Conservation (phyloP, 2,888 invertebrate genomes). For the Drosophila nigricruria region DNA sequence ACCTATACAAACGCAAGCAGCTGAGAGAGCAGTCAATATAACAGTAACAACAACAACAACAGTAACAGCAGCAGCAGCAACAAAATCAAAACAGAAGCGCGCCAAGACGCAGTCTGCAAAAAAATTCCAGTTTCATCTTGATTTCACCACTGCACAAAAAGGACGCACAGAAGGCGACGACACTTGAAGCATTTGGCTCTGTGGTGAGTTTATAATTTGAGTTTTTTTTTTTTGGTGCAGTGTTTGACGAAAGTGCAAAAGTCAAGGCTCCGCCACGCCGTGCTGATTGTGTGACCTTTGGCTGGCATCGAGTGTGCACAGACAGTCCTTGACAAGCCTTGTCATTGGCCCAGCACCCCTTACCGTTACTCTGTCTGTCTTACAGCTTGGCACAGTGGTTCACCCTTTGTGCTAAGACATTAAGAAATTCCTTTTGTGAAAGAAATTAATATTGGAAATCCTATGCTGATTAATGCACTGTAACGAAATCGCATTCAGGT, state of each 20-base stretch:
- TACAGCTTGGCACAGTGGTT: slow-evolving; percentile 43
- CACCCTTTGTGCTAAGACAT: not conserved
- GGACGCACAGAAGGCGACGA: slow-evolving; percentile 60
- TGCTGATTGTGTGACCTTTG: slow-evolving; percentile 69
- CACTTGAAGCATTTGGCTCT: slow-evolving; percentile 55
- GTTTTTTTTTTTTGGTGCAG: slow-evolving; percentile 29
- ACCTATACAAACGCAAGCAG: slow-evolving; percentile 56
- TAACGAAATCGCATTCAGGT: slow-evolving; percentile 65
- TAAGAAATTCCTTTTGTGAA: slow-evolving; percentile 22
- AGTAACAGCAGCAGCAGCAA: slow-evolving; percentile 23
- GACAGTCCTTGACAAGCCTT: slow-evolving; percentile 58
- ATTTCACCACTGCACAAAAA: slow-evolving; percentile 46
- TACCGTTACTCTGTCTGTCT: not conserved
- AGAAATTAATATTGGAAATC: slow-evolving; percentile 10
- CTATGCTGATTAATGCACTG: slow-evolving; percentile 69
- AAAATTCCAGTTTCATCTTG: slow-evolving; percentile 69
- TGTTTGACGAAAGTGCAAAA: slow-evolving; percentile 70
- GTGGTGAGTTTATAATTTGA: slow-evolving; percentile 63
- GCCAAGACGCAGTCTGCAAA: slow-evolving; percentile 40
- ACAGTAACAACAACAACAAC: slow-evolving; percentile 15
- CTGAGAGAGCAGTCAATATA: slow-evolving; percentile 48
- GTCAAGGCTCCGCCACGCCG: slow-evolving; percentile 64
- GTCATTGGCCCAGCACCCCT: slow-evolving; percentile 11
- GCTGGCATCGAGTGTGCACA: slow-evolving; percentile 50
- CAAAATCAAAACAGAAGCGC: slow-evolving; percentile 68